Base-by-base conservation (phyloP, 2,797 vertebrate species). In the Onychomys leucogaster region DNA sequence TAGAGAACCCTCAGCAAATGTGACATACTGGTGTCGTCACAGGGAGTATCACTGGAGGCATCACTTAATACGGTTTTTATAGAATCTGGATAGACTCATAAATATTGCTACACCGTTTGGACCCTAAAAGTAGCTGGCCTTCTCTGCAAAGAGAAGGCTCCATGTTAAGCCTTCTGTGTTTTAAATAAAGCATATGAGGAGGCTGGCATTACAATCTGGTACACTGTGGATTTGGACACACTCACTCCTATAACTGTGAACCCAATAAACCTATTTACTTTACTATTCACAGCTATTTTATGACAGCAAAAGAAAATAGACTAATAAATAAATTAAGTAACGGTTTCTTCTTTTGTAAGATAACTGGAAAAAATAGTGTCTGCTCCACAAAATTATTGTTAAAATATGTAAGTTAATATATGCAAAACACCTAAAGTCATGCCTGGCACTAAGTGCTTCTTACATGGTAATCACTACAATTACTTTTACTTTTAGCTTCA, bases 1-100 rank as follows among this genome's bases (percentile, higher is more conserved):
- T 25, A 34, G 43, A 34, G 52, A 61, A 73, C 0, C 5, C 41
- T n/a, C 41, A 61, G 23, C 32, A 57, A 41, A 21, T 49, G 37
- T 32, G 6, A 0, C 10, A 3, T 19, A 5, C 8, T 17, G 25
- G 27, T 12, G 1, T 52, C 17, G 0, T 52, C 17, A 37, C 0
- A 25, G 16, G 43, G 3, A 17, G 8, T 3, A 34, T 19, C 23
- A 32, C 1, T 43, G 23, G 27, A 29, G 16, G 34, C 13, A 55
- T 27, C 16, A 25, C n/a, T 27, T 25, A 63, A 13, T 19, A 6
- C 25, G 55, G 2, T 32, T 23, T 17, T 61, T 41, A 2, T 4
- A 63, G 17, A 34, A 75, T 10, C 6, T 46, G 41, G 23, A 6
- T 52, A 14, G 13, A 14, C 52, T 52, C 9, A 14, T 41, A 29